A percentile compares a stretch with the other conserved stretches of the same genome.
Evolutionary conservation across 2,888 invertebrate genomes (phyloP).

Genomic region (Rotaria magnacalcarata): DNA sequence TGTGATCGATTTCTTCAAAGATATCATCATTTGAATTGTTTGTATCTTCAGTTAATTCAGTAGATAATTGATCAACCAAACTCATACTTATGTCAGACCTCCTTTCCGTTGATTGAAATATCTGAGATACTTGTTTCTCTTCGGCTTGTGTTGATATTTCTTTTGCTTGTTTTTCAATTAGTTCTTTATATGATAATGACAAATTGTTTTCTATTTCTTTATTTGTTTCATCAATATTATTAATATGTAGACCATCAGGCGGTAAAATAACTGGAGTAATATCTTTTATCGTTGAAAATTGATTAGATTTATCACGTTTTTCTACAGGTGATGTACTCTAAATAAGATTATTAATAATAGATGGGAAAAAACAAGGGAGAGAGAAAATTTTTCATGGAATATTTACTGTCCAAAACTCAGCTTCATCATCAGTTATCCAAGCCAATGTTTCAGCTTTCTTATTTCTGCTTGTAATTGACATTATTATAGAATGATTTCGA

Average conservation of each 20-base stretch:
- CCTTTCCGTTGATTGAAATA: neutral
- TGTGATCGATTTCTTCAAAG: neutral
- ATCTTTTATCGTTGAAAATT: neutral
- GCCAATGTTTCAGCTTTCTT: neutral
- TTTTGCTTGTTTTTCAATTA: neutral
- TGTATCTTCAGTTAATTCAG: neutral
- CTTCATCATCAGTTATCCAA: neutral
- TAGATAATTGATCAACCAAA: neutral
- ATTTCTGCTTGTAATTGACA: neutral
- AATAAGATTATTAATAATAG: neutral
- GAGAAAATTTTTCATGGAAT: too few relatives aligned
- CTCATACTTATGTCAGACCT: neutral
- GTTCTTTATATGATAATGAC: neutral
- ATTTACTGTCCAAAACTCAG: neutral
- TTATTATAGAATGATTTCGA: neutral
- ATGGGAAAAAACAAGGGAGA: neutral
- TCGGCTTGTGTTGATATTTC: neutral
- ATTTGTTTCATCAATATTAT: neutral
- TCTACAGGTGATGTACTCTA: neutral
- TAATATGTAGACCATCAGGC: neutral
- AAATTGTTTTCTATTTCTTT: neutral
- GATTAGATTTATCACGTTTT: neutral
- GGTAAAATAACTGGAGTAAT: neutral
- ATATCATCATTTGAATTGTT: neutral
- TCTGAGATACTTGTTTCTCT: neutral